Evolutionary conservation across 2,888 invertebrate species (phyloP).

Genomic region (Chydorus sphaericus): DNA sequence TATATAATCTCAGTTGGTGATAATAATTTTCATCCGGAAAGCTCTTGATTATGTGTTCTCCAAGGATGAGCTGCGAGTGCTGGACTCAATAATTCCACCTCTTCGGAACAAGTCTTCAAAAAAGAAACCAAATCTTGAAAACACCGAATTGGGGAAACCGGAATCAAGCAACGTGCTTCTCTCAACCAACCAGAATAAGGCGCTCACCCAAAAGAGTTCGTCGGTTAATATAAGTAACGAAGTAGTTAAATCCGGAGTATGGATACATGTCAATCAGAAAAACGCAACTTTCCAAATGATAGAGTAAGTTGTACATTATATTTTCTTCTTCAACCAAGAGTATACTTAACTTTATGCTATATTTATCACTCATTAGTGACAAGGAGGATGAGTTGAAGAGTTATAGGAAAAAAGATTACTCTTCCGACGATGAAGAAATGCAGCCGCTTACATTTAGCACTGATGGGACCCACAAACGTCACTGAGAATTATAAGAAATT

Average conservation of each 20-base stretch:
- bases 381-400: neutral
- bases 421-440: neutral
- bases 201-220: neutral
- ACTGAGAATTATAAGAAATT: too few relatives aligned
- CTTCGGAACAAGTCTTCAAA: slow-evolving; percentile 27
- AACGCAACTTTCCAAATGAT: too few relatives aligned
- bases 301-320: neutral
- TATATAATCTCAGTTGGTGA: slow-evolving; percentile 32
- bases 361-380: neutral
- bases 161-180: neutral
- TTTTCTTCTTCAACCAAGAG: neutral
- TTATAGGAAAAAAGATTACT: neutral
- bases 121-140: slow-evolving; percentile 25
- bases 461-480: too few relatives aligned
- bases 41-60: slow-evolving; percentile 38
- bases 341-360: neutral
- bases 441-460: neutral
- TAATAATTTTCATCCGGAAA: slow-evolving; percentile 40
- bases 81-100: slow-evolving; percentile 41
- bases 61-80: slow-evolving; percentile 36
- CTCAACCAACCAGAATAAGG: neutral
- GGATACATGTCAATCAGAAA: slow-evolving; percentile 25
- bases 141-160: neutral
- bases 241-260: slow-evolving; percentile 35
- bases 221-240: slow-evolving; percentile 37